phyloP scores from a whole-genome alignment of 1,140 invertebrate species.

The Mesaphorura yosii region DNA sequence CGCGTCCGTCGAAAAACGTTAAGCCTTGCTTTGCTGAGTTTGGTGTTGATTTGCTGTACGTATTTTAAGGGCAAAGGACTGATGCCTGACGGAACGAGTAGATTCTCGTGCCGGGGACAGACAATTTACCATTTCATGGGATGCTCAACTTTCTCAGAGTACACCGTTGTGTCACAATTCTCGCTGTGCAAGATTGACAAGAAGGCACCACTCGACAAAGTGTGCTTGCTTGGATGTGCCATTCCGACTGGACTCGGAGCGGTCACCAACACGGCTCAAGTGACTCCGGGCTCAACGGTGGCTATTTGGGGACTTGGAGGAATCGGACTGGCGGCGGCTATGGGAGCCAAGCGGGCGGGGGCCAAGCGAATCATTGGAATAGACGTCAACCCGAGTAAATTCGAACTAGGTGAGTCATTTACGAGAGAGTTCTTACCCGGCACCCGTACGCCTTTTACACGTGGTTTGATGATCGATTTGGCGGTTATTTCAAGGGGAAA shows the following conservation, averaged over 20 bases:
- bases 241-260: constrained; percentile 42
- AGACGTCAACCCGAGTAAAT: constrained; percentile 39
- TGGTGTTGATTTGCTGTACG: constrained; percentile 1
- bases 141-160: constrained; percentile 92
- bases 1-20: too few species aligned
- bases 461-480: too few species aligned
- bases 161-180: constrained; percentile 94
- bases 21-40: constrained; percentile 1
- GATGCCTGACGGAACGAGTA: constrained; percentile 90
- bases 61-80: constrained; percentile 60
- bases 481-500: too few species aligned
- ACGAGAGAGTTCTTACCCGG: too few species aligned
- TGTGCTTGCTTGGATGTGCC: constrained; percentile 52
- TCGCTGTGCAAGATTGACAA: constrained; percentile 65
- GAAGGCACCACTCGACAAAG: constrained; percentile 55
- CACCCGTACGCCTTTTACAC: too few species aligned
- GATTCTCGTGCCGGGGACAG: constrained; percentile 86
- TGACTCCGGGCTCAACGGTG: constrained; percentile 37
- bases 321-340: constrained; percentile 51
- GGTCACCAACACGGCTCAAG: constrained; percentile 42
- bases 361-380: constrained; percentile 49
- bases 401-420: too few species aligned
- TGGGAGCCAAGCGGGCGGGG: constrained; percentile 47
- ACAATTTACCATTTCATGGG: constrained; percentile 94
- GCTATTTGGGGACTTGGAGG: constrained; percentile 48